phyloP scores from a whole-genome alignment of 2,113 vertebrate genomes.

The Psilopsiagon aurifrons region DNA sequence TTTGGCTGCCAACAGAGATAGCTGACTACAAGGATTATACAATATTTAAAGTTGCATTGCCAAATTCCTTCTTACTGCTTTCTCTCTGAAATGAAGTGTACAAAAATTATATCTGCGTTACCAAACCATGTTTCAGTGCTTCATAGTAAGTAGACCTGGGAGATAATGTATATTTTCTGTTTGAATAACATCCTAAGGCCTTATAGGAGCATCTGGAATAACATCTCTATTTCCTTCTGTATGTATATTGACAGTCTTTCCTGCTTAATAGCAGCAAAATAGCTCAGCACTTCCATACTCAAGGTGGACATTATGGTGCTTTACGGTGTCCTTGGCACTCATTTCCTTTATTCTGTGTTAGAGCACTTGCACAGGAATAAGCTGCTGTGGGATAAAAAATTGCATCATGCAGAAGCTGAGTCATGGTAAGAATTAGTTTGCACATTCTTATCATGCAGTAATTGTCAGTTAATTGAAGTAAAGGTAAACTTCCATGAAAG shows the following conservation, averaged over 20 bases:
- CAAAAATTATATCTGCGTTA: not conserved
- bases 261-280: not conserved
- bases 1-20: conserved; percentile 9
- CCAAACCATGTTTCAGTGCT: not conserved
- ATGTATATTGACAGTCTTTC: not conserved
- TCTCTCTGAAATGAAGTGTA: not conserved
- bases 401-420: not conserved
- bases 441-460: fast-evolving
- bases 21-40: not conserved
- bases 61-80: not conserved
- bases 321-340: not conserved
- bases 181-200: not conserved
- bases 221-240: not conserved
- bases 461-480: not conserved
- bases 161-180: not conserved
- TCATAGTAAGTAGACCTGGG: not conserved
- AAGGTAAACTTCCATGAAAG: not conserved
- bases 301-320: not conserved
- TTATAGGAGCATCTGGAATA: not conserved
- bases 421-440: not conserved
- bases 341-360: not conserved
- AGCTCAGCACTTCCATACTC: not conserved
- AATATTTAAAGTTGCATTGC: conserved; percentile 38
- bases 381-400: not conserved
- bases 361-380: not conserved